Evolutionary conservation across 2,888 invertebrate genomes (phyloP), one percentile per base, ranked within the genome.

Genomic region (Dorcus hopei): DNA sequence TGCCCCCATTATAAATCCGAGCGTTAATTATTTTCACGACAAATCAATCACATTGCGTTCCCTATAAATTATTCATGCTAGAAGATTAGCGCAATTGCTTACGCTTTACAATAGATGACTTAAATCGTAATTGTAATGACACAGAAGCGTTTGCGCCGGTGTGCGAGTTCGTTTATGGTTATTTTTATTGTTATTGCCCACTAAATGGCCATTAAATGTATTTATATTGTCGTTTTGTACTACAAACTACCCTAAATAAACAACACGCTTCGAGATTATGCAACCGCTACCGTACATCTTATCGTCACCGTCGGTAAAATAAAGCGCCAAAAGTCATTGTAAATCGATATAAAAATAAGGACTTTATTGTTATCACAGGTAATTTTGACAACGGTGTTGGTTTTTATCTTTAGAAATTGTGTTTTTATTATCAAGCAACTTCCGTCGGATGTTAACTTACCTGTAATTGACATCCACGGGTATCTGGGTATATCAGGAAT

Each of bases 381-480:
- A 33, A 5, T 33, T 33, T 33, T 4, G 26, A 33, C 26, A 33
- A 6, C 3, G 26, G 6, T 33, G 26, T 5, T 33, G 26, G 26
- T 33, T 33, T 6, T 6, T 33, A 4, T 33, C 26, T 6, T 33
- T 5, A 33, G 26, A 33, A 47, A 19, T n/a, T 11, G 11, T 47
- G 19, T 47, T 47, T 23, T 23, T 19, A 47, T 6, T 47, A 19
- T 7, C n/a, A 19, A 47, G 33, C 16, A 45, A 9, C 16, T 9
- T 33, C 26, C 26, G 26, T 33, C 26, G 26, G 26, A 33, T 6
- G 6, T 54, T 23, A 9, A 83, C 85, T 89, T 85, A 94, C 95
- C 95, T 85, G 95, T 94, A 80, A 95, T 93, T 75, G 94, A 92
- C 94, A 95, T 95, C 95, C 95, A 95, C 50, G 95, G 95, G 80